These are phyloP conservation scores for Noctua pronuba DNA, from an alignment of 2,888 invertebrate genomes.

Conservation along the genomic window DNA sequence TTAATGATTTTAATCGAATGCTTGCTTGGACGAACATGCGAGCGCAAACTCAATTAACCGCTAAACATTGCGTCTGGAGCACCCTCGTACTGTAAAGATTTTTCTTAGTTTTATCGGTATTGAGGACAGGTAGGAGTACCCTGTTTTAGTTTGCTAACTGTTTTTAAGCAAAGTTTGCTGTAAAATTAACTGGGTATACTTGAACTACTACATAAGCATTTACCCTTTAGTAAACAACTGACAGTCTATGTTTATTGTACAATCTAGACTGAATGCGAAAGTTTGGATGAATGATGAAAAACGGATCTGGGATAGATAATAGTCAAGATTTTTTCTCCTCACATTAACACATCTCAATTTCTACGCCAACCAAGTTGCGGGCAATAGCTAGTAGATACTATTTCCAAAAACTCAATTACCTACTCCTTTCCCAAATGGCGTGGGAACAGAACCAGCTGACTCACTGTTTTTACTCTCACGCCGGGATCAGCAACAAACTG, in stretches of 20 bases:
- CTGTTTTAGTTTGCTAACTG: neutral
- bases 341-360: no score
- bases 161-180: neutral
- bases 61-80: conserved; percentile 41
- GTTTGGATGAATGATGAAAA: no score
- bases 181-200: neutral
- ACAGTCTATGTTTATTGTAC: neutral
- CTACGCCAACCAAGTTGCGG: no score
- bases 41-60: conserved; percentile 46
- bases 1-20: conserved; percentile 45
- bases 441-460: conserved; percentile 57
- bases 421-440: conserved; percentile 25
- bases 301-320: no score
- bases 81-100: neutral
- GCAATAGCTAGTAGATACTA: neutral
- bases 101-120: conserved; percentile 6
- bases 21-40: conserved; percentile 32
- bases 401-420: conserved; percentile 30
- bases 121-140: neutral
- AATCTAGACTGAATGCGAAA: neutral
- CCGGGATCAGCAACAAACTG: conserved; percentile 21
- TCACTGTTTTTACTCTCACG: conserved; percentile 29
- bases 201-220: neutral
- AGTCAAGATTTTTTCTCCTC: no score
- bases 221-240: neutral